Conservation (phyloP, 2,113 vertebrate genomes). For the Cavia aperea region DNA sequence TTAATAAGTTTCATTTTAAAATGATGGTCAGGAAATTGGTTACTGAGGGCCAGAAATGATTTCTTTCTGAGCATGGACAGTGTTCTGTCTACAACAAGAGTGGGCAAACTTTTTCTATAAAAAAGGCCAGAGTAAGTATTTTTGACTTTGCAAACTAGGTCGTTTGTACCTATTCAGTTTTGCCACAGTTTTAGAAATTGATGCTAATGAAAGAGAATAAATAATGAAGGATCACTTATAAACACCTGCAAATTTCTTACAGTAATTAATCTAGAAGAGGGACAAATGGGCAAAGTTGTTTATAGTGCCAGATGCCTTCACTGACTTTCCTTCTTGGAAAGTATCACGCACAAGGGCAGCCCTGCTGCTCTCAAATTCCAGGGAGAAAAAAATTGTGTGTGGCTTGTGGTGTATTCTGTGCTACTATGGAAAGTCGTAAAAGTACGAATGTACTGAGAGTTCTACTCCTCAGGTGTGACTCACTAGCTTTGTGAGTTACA, state of each 20-base stretch:
- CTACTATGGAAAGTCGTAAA: neutral
- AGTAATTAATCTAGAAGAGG: neutral
- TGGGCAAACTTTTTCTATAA: neutral
- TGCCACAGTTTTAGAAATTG: neutral
- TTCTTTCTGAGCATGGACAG: neutral
- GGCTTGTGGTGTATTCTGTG: neutral
- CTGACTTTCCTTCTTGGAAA: constrained; percentile 33
- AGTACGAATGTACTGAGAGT: neutral
- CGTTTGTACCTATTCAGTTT: neutral
- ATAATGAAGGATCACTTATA: neutral
- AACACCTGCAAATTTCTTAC: neutral
- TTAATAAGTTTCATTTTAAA: constrained; percentile 50
- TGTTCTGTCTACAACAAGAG: neutral
- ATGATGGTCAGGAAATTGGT: neutral
- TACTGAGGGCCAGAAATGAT: neutral
- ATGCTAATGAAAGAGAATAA: neutral
- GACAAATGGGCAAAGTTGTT: neutral
- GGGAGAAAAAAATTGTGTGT: neutral
- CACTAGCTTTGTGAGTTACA: neutral
- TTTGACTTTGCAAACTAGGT: neutral
- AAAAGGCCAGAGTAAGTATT: neutral
- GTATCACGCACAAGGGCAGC: neutral
- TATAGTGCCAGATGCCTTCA: neutral
- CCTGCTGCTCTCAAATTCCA: neutral
- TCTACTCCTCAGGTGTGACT: neutral